Evolutionary conservation across 2,113 vertebrate species (phyloP), one percentile per base, ranked within the genome.

Genomic region (Oreochromis spilurus): DNA sequence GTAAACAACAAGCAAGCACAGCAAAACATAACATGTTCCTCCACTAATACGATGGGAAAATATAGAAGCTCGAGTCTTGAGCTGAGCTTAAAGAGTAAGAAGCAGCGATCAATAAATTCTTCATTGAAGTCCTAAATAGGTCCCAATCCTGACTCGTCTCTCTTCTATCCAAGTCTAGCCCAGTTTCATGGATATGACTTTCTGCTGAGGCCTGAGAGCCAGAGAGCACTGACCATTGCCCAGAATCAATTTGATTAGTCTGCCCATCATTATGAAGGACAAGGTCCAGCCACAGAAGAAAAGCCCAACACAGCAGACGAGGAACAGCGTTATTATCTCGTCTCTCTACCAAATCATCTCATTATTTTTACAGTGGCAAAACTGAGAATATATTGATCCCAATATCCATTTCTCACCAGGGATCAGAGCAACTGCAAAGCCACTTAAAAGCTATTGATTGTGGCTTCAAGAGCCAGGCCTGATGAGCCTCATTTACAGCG

Each of bases 381-480:
- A 90, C 87, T 70, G 85, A 91, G 92, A 90, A 90, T 43, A 11
- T 94, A 96, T 96, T 87, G 95, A 96, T 95, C 91, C 58, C 65
- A 92, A 95, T 95, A 95, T 95, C 90, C 86, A 90, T 96, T 91
- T 94, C 94, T 92, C 93, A 93, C 86, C 80, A 88, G 94, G 87
- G 91, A 95, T 94, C 79, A 83, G 84, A 92, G 78, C 90, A 92
- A 90, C 89, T 94, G 90, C 86, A 89, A 91, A 93, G 90, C 84
- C 93, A 93, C 92, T 96, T 96, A 93, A 94, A 93, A 92, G 84
- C 82, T 79, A 95, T 95, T 58, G 95, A 96, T 92, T 93, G 93
- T 8, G 94, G 95, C 83, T 96, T 94, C 84, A 43, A 31, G 83
- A 94, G 67, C 53, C 48, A 21, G 84, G 38, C 87, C 90, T 88